These are phyloP conservation scores for Vidua chalybeata DNA, from an alignment of 2,113 vertebrate species.

Conservation along the genomic window DNA sequence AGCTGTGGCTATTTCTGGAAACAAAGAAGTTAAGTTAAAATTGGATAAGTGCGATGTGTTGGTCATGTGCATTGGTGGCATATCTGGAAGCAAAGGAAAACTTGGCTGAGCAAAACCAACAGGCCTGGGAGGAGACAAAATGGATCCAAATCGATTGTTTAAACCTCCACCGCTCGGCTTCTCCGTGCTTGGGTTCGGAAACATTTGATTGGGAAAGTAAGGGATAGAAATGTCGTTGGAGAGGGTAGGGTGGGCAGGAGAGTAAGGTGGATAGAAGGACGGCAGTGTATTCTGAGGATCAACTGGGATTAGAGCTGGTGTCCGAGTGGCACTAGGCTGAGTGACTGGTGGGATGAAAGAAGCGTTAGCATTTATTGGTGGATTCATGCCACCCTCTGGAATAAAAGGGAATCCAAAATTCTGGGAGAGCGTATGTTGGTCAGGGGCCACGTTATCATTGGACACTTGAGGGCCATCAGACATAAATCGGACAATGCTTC, in stretches of 20 bases:
- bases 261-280: constrained; percentile 95
- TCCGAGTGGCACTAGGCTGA: constrained; percentile 86
- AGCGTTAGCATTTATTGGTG: constrained; percentile 90
- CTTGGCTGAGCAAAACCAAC: constrained; percentile 95
- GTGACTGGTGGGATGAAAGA: constrained; percentile 95
- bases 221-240: constrained; percentile 94
- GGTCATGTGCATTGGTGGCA: constrained; percentile 93
- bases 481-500: constrained; percentile 95
- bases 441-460: constrained; percentile 83
- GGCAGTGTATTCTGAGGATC: constrained; percentile 93
- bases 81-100: constrained; percentile 93
- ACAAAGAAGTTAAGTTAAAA: constrained; percentile 96
- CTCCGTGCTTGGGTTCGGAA: constrained; percentile 91
- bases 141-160: constrained; percentile 97
- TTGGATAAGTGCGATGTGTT: constrained; percentile 95
- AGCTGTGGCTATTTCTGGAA: constrained; percentile 95
- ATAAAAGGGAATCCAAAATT: constrained; percentile 97
- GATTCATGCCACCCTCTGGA: constrained; percentile 92
- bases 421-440: constrained; percentile 90
- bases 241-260: constrained; percentile 94
- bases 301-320: constrained; percentile 91
- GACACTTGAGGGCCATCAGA: constrained; percentile 87
- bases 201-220: constrained; percentile 98
- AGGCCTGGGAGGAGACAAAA: constrained; percentile 94
- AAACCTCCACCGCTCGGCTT: constrained; percentile 86